Evolutionary conservation across 2,113 vertebrate genomes (phyloP).

Genomic region (Peromyscus californicus): DNA sequence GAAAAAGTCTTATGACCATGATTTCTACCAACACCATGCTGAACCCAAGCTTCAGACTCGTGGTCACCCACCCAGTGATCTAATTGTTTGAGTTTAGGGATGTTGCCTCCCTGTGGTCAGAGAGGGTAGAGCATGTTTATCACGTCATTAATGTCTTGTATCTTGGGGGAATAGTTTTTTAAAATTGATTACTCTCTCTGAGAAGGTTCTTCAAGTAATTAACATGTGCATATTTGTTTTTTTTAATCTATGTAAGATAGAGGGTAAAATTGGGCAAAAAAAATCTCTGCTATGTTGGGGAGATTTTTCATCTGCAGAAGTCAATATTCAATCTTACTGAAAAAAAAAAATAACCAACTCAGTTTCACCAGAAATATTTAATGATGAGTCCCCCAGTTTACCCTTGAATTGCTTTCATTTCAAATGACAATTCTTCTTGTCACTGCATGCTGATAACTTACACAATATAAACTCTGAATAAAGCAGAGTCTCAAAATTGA

Average conservation of each 20-base stretch:
- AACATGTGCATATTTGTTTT: neutral
- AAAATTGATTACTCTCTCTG: neutral
- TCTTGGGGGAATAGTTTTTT: neutral
- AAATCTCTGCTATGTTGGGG: neutral
- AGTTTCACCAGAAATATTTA: neutral
- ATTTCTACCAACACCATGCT: neutral
- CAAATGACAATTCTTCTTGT: neutral
- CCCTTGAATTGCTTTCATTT: neutral
- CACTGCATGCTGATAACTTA: neutral
- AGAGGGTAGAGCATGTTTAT: constrained; percentile 5
- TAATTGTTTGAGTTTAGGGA: neutral
- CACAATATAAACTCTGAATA: neutral
- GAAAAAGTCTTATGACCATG: neutral
- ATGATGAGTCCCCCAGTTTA: neutral
- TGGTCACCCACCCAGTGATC: accelerated
- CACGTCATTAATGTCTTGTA: no score
- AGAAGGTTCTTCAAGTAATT: neutral
- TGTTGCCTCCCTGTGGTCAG: neutral
- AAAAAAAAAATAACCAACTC: neutral
- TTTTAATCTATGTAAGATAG: neutral
- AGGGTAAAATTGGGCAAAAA: neutral
- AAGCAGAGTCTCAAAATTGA: neutral
- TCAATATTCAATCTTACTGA: neutral
- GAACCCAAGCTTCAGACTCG: neutral
- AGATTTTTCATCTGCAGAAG: neutral